These are phyloP conservation scores for Zootermopsis nevadensis DNA, from an alignment of 2,888 invertebrate species.

Conservation along the genomic window DNA sequence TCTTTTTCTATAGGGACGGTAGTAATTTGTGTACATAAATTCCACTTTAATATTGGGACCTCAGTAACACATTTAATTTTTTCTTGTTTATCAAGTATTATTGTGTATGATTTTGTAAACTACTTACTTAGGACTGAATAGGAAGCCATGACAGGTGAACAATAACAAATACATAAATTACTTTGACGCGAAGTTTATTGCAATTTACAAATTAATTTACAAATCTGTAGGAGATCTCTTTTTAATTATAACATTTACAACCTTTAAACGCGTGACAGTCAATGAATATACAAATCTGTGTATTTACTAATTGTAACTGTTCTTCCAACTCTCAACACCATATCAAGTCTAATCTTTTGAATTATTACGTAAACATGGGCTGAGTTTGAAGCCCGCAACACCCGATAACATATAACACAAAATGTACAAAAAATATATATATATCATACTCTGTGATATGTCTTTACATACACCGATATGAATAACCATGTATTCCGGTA, in stretches of 20 bases:
- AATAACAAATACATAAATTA: neutral
- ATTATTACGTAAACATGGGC: neutral
- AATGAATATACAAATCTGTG: constrained; percentile 24
- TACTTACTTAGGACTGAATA: neutral
- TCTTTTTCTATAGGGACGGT: too few relatives aligned
- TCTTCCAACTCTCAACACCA: neutral
- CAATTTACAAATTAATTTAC: constrained; percentile 42
- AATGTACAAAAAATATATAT: constrained; percentile 44
- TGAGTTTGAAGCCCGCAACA: neutral
- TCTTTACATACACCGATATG: constrained; percentile 33
- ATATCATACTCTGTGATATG: constrained; percentile 40
- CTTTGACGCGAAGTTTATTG: constrained; percentile 27
- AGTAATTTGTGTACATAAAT: too few relatives aligned
- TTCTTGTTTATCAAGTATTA: too few relatives aligned
- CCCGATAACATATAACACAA: constrained; percentile 34
- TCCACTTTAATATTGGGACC: too few relatives aligned
- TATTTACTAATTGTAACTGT: neutral
- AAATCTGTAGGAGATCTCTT: neutral
- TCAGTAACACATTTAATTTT: too few relatives aligned
- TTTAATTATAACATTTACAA: constrained; percentile 33
- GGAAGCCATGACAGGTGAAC: neutral
- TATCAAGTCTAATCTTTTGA: neutral
- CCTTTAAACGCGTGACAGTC: constrained; percentile 9
- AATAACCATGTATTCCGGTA: neutral
- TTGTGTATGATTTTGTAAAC: neutral